A percentile compares a stretch with the other conserved stretches of the same genome.
Conservation (phyloP, 2,113 vertebrate species). For the Pseudorasbora parva region DNA sequence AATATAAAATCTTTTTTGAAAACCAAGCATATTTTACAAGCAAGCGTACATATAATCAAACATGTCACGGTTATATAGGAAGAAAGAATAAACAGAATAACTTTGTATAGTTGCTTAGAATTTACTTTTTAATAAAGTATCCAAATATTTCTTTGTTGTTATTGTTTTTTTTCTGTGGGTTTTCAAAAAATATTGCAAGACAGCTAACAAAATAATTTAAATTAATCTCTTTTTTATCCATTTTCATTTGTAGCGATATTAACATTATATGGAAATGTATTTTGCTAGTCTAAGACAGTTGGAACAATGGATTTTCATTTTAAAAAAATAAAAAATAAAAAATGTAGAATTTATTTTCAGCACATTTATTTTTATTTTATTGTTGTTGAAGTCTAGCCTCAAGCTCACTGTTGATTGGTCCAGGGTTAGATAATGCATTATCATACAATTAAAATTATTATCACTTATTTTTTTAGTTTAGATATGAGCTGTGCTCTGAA, state of each 20-base stretch:
- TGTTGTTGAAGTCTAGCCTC: neutral
- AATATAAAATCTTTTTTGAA: too few relatives aligned
- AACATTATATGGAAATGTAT: neutral
- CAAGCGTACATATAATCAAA: too few relatives aligned
- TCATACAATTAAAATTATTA: neutral
- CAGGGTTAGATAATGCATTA: neutral
- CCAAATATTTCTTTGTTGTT: too few relatives aligned
- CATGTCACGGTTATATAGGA: too few relatives aligned
- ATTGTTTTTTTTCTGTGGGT: too few relatives aligned
- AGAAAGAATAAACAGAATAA: too few relatives aligned
- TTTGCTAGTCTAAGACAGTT: neutral
- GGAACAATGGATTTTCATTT: neutral
- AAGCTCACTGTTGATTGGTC: neutral
- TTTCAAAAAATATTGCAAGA: too few relatives aligned
- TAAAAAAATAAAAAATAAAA: too few relatives aligned
- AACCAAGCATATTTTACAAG: too few relatives aligned
- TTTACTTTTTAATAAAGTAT: too few relatives aligned
- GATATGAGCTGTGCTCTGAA: neutral
- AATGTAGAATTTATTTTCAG: neutral
- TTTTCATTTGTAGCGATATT: slow-evolving; percentile 19
- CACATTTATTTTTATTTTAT: neutral
- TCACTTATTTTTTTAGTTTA: neutral
- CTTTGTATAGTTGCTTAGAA: too few relatives aligned
- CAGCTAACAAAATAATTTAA: neutral
- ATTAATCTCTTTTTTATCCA: neutral